These are phyloP conservation scores for Drosophila barbarae DNA, from an alignment of 2,888 invertebrate species.

Conservation along the genomic window DNA sequence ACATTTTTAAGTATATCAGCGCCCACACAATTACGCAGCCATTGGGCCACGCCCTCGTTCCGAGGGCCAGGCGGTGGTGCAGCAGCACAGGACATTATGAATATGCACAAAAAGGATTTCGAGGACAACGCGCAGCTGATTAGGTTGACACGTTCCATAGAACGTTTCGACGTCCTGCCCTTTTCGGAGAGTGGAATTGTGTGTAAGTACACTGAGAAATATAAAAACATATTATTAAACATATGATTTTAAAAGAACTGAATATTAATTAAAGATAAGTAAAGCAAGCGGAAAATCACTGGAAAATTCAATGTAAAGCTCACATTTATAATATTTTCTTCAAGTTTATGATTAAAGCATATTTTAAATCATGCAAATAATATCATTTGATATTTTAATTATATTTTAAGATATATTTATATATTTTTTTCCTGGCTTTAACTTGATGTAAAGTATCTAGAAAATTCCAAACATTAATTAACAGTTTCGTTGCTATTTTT, in stretches of 20 bases:
- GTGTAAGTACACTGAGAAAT: constrained; percentile 14
- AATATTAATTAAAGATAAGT: not conserved
- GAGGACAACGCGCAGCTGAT: constrained; percentile 45
- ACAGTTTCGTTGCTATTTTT: not conserved
- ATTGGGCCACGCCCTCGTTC: constrained; percentile 42
- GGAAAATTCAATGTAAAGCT: not conserved
- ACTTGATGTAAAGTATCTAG: not conserved
- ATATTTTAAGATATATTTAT: not conserved
- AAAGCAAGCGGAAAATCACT: not conserved
- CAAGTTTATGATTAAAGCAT: too few species aligned
- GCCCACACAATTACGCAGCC: constrained; percentile 64
- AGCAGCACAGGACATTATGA: constrained; percentile 28
- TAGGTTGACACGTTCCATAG: constrained; percentile 65
- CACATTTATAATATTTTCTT: not conserved
- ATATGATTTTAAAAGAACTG: too few species aligned
- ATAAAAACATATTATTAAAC: not conserved
- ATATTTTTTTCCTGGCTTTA: not conserved
- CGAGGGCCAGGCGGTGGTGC: constrained; percentile 2
- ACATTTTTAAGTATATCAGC: constrained; percentile 51
- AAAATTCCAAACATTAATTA: not conserved
- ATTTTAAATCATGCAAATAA: not conserved
- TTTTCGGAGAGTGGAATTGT: constrained; percentile 4
- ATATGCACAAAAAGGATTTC: constrained; percentile 44
- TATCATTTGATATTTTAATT: not conserved
- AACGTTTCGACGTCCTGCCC: constrained; percentile 19